Evolutionary conservation across 2,797 vertebrate species (phyloP).

Genomic region (Poeciliopsis paucimaculata): DNA sequence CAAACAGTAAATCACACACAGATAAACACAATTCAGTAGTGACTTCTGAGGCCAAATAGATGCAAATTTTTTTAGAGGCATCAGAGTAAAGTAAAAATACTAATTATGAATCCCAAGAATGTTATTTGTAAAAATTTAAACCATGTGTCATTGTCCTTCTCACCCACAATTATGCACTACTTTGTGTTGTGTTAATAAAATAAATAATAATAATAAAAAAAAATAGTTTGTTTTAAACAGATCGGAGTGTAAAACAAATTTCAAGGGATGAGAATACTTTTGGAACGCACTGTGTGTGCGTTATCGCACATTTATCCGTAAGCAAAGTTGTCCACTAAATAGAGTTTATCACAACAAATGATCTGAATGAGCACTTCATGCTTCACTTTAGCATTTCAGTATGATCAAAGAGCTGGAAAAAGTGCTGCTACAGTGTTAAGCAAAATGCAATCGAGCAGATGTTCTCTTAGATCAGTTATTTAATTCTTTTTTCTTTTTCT

Average conservation of each 20-base stretch:
- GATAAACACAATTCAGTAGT: not conserved
- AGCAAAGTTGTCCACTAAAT: not conserved
- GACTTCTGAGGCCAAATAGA: not conserved
- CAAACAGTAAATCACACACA: not conserved
- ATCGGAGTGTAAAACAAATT: not conserved
- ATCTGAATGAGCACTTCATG: constrained; percentile 1
- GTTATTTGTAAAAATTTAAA: not conserved
- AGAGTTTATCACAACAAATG: not conserved
- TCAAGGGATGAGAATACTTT: not conserved
- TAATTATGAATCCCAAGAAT: not conserved
- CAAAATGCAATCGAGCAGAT: not conserved
- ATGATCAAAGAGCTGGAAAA: constrained; percentile 9
- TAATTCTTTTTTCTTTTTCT: not conserved
- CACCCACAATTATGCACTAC: not conserved
- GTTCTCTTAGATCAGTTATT: not conserved
- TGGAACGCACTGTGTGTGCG: not conserved
- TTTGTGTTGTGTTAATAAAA: not conserved
- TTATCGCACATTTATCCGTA: not conserved
- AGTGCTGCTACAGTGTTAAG: not conserved
- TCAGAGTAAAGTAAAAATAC: not conserved
- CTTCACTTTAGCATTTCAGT: not conserved
- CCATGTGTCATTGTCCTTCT: not conserved
- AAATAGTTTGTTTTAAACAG: not conserved
- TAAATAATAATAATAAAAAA: too few species aligned
- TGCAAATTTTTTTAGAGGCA: not conserved